These are phyloP conservation scores for Hylaeus anthracinus DNA, from an alignment of 1,140 invertebrate genomes.

Conservation along the genomic window DNA sequence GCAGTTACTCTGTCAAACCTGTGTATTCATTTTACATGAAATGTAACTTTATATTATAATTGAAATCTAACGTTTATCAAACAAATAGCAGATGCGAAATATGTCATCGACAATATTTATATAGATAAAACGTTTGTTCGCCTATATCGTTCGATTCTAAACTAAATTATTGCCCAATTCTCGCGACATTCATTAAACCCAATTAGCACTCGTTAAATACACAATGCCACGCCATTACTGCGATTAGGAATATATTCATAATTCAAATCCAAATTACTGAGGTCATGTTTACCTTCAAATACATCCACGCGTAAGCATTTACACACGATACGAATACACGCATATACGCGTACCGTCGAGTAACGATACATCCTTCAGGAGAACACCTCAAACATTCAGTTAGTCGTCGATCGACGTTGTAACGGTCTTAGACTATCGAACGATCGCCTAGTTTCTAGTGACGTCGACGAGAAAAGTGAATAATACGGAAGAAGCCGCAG, in stretches of 20 bases:
- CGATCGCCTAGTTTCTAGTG: background rate
- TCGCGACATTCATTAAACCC: background rate
- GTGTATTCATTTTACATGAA: too few relatives aligned
- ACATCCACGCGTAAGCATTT: background rate
- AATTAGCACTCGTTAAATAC: background rate
- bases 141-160: background rate
- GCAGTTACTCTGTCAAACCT: too few relatives aligned
- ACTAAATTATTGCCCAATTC: background rate
- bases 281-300: constrained; percentile 54
- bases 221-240: background rate
- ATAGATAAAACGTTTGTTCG: too few relatives aligned
- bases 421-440: constrained; percentile 31
- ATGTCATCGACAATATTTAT: too few relatives aligned
- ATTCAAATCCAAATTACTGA: constrained; percentile 18
- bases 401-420: constrained; percentile 50
- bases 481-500: too few relatives aligned
- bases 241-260: background rate
- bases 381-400: background rate
- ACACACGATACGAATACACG: background rate
- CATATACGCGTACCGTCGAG: too few relatives aligned
- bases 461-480: background rate
- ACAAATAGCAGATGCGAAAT: too few relatives aligned
- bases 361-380: background rate
- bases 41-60: too few relatives aligned
- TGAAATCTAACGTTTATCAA: too few relatives aligned